These are phyloP conservation scores for Grallaria varia DNA, from an alignment of 2,113 vertebrate genomes.

Conservation along the genomic window DNA sequence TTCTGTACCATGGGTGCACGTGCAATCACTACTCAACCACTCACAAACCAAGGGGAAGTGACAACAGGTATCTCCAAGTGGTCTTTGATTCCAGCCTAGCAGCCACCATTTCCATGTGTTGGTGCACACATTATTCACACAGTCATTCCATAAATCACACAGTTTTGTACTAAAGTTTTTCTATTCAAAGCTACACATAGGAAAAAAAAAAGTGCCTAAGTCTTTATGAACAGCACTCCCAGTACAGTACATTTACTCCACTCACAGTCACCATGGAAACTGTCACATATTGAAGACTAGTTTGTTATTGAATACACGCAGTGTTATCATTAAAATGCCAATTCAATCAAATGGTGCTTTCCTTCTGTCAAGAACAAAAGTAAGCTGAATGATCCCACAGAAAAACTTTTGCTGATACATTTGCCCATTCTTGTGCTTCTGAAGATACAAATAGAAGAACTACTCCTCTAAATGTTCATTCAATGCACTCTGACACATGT, in stretches of 20 bases:
- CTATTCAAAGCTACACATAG: background rate
- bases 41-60: background rate
- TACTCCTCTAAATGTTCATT: background rate
- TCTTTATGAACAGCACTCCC: background rate
- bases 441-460: background rate
- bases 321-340: background rate
- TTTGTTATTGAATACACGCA: background rate
- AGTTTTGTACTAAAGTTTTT: background rate
- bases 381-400: background rate
- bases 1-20: rapidly evolving
- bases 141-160: background rate
- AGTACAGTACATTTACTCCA: background rate
- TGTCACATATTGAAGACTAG: background rate
- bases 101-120: background rate
- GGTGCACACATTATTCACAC: background rate
- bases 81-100: background rate
- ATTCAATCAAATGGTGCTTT: background rate
- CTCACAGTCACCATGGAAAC: background rate
- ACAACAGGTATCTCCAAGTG: background rate
- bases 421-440: background rate
- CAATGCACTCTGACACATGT: background rate
- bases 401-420: background rate
- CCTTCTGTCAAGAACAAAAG: background rate
- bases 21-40: background rate
- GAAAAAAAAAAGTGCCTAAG: background rate